Evolutionary conservation across 1,140 invertebrate species (phyloP).

Genomic region (Philotrypesis tridentata): DNA sequence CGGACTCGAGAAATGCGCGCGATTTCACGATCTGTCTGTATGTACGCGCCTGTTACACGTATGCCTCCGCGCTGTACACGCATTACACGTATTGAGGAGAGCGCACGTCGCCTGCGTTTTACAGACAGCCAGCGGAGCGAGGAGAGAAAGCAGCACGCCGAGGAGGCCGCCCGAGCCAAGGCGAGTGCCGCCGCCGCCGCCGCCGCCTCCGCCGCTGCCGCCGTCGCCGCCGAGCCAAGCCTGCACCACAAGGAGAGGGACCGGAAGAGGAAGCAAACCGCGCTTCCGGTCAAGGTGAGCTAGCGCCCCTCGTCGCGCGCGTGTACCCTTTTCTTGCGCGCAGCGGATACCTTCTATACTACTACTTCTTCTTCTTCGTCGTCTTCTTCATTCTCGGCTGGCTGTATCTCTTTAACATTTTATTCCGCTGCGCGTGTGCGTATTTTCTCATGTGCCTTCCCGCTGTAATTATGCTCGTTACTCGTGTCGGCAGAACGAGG

Average conservation of each 20-base stretch:
- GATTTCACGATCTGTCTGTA: not conserved
- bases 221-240: conserved; percentile 56
- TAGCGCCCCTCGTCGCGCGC: conserved; percentile 55
- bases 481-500: conserved; percentile 57
- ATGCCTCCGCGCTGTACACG: not conserved
- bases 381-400: not conserved
- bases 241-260: conserved; percentile 70
- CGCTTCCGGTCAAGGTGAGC: conserved; percentile 73
- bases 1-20: conserved; percentile 1
- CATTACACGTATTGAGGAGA: conserved; percentile 29
- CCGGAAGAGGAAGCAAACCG: conserved; percentile 74
- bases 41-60: not conserved
- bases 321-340: not conserved
- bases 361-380: no score
- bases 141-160: conserved; percentile 72
- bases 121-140: conserved; percentile 74
- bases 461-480: not conserved
- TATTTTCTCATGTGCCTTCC: not conserved
- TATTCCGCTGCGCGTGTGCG: conserved; percentile 23
- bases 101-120: conserved; percentile 64
- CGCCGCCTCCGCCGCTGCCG: conserved; percentile 56
- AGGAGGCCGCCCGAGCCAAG: conserved; percentile 62
- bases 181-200: conserved; percentile 57
- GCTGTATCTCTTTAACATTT: conserved; percentile 40
- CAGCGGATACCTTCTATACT: not conserved